Evolutionary conservation across 2,797 vertebrate genomes (phyloP).

Genomic region (Bradypodion pumilum): DNA sequence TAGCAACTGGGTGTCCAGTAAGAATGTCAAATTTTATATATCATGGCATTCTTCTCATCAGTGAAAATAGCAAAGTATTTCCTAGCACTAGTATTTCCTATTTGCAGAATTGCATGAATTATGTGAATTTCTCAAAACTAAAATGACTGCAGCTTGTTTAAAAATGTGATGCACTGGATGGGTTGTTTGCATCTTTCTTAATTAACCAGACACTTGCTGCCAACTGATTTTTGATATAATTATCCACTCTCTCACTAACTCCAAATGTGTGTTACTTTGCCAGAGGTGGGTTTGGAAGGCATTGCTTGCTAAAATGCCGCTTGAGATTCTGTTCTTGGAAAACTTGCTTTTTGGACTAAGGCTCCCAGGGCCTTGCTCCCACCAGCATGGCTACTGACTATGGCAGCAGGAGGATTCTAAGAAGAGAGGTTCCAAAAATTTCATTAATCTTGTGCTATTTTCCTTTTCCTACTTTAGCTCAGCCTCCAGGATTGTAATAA

Average conservation of each 20-base stretch:
- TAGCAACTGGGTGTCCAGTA: no score
- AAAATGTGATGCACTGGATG: no score
- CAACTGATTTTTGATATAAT: not conserved
- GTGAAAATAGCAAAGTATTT: no score
- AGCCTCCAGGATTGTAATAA: constrained; percentile 67
- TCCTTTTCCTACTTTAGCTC: constrained; percentile 50
- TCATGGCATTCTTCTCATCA: no score
- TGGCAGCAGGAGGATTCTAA: not conserved
- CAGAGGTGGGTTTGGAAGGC: not conserved
- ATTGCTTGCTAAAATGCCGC: not conserved
- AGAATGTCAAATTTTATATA: no score
- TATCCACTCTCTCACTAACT: not conserved
- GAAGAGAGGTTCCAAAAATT: not conserved
- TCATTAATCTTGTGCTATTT: not conserved
- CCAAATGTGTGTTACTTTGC: not conserved
- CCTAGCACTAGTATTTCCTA: no score
- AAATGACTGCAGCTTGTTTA: not conserved
- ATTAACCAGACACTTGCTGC: not conserved
- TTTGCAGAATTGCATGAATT: no score
- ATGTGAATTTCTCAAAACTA: no score
- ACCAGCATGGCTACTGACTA: not conserved
- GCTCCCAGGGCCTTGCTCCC: not conserved
- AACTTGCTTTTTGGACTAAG: not conserved
- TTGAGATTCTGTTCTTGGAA: not conserved
- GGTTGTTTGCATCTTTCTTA: no score